Base-by-base conservation (phyloP, 2,797 vertebrate species). In the Florisuga fusca region DNA sequence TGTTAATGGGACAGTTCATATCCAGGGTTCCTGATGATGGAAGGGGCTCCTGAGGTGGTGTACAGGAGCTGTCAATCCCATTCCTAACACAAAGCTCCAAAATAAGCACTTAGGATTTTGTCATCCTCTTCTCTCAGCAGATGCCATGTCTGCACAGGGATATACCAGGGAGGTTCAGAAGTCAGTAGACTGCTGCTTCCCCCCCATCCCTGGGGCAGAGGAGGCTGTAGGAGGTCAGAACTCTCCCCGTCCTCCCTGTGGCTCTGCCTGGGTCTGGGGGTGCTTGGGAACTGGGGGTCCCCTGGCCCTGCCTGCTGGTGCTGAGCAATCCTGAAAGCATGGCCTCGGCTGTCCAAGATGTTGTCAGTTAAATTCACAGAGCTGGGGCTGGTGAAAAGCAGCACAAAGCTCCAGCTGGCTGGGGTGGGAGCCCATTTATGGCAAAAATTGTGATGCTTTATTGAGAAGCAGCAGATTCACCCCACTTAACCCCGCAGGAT, bases 171-270 rank as follows among this genome's bases (percentile, higher is more conserved):
- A 58, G 15, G 31, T 69, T 84, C 51, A 36, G 53, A 45, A 61
- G 36, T 31, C 58, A 43, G 0, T 3, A 48, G 38, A 21, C 31
- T 18, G 6, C 31, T 29, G 50, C 38, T 59, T 63, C 64, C 41
- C 0, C 21, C 17, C 1, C 0, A 0, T 61, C 45, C 23, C 27
- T n/a, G 45, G 9, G 18, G 12, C 0, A 1, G 0, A 3, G 46
- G 82, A 4, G 5, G 13, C 34, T 66, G 34, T 19, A 43, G 59
- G 19, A 26, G 33, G 1, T 55, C 8, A 5, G 22, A 27, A 51
- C 63, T 27, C 7, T 73, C 46, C 66, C 26, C 6, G 7, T 23
- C 59, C 36, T 57, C 33, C 21, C 23, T 19, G 19, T 4, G 5
- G 25, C 48, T 75, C 81, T 85, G 41, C 50, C 45, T 57, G 3